A percentile compares a stretch with the other conserved stretches of the same genome.
Conservation (phyloP, 2,888 invertebrate genomes). For the Drepana falcataria region DNA sequence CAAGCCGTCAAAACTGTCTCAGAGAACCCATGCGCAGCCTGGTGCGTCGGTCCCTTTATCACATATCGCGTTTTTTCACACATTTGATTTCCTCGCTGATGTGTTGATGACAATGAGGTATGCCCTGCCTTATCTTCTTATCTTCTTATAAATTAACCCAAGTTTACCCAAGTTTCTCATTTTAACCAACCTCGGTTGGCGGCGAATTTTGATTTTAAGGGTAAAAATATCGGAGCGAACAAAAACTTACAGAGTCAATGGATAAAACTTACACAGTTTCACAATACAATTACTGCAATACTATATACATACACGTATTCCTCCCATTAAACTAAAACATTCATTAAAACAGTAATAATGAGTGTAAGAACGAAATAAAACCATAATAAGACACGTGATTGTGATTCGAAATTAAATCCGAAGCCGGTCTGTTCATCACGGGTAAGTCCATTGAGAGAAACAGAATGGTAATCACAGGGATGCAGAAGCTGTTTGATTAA, state of each 20-base stretch:
- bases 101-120: constrained; percentile 47
- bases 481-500: constrained; percentile 60
- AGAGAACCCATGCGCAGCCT: constrained; percentile 11
- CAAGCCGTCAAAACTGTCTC: constrained; percentile 57
- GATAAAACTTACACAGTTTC: too few relatives aligned
- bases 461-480: constrained; percentile 55
- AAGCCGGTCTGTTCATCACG: constrained; percentile 40
- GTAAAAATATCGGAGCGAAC: too few relatives aligned
- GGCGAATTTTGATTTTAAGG: too few relatives aligned
- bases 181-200: too few relatives aligned
- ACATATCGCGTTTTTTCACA: constrained; percentile 35
- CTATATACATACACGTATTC: constrained; percentile 21
- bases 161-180: too few relatives aligned
- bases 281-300: too few relatives aligned
- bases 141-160: not conserved
- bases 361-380: constrained; percentile 45
- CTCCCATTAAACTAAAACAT: constrained; percentile 43
- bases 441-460: constrained; percentile 41
- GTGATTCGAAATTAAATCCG: constrained; percentile 56
- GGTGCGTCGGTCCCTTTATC: constrained; percentile 4
- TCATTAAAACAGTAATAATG: constrained; percentile 45
- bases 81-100: constrained; percentile 54
- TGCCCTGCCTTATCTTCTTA: constrained; percentile 28
- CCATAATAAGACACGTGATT: constrained; percentile 40
- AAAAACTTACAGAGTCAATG: too few relatives aligned